These are phyloP conservation scores for Subacronicta megacephala DNA, from an alignment of 2,888 invertebrate species.

Conservation along the genomic window DNA sequence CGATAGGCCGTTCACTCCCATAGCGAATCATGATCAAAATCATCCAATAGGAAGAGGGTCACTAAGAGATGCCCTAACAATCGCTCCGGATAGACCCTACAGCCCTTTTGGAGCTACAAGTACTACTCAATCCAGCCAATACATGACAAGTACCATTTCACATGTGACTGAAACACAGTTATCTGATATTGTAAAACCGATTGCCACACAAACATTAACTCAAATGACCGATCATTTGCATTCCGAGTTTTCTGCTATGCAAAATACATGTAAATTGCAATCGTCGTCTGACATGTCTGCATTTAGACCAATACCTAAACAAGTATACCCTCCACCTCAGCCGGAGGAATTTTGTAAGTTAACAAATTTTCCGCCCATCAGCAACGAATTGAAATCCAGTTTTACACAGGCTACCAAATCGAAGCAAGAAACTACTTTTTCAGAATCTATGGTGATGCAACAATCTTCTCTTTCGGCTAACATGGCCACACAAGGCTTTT, in stretches of 20 bases:
- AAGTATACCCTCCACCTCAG: constrained; percentile 78
- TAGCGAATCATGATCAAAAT: constrained; percentile 66
- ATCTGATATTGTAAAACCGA: constrained; percentile 76
- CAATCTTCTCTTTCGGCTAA: constrained; percentile 67
- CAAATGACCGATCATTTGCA: constrained; percentile 69
- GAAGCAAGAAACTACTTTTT: constrained; percentile 69
- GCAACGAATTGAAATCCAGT: constrained; percentile 76
- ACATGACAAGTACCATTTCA: constrained; percentile 65
- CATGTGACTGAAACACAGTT: constrained; percentile 62
- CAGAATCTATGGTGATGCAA: constrained; percentile 72
- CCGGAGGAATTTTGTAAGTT: constrained; percentile 76
- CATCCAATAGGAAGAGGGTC: constrained; percentile 84
- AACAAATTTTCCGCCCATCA: constrained; percentile 77
- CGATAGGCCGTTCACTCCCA: constrained; percentile 90
- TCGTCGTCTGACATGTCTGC: constrained; percentile 81
- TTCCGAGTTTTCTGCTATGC: constrained; percentile 75
- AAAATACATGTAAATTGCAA: constrained; percentile 79
- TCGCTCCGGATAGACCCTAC: constrained; percentile 91
- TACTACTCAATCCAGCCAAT: constrained; percentile 74
- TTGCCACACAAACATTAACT: constrained; percentile 74
- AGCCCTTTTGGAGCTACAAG: constrained; percentile 88
- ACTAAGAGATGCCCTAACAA: constrained; percentile 90
- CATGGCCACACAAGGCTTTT: constrained; percentile 70
- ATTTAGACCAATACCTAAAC: constrained; percentile 85
- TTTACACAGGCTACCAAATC: constrained; percentile 71